phyloP scores from a whole-genome alignment of 2,113 vertebrate genomes.

The Rhinolophus ferrumequinum region DNA sequence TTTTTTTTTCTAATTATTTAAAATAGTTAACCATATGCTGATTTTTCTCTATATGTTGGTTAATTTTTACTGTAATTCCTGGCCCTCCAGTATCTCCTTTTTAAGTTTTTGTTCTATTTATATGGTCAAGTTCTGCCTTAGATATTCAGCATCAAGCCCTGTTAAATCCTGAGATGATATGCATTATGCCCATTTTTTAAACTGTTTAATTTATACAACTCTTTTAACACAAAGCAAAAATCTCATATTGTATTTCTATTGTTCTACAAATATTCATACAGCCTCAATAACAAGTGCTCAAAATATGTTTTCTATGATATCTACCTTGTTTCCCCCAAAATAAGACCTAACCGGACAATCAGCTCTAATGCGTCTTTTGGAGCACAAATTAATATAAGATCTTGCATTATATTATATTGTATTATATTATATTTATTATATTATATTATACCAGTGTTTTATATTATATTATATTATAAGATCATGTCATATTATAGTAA shows the following conservation, averaged over 20 bases:
- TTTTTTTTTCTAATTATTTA: not conserved
- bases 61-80: not conserved
- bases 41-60: not conserved
- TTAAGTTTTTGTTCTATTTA: not conserved
- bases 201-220: not conserved
- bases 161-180: not conserved
- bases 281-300: not conserved
- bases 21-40: not conserved
- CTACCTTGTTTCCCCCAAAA: not conserved
- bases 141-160: not conserved
- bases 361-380: no score
- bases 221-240: not conserved
- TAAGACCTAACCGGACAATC: no score
- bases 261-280: not conserved
- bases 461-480: not conserved
- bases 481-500: no score
- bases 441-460: not conserved
- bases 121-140: not conserved
- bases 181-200: not conserved
- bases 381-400: no score
- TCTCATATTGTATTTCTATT: not conserved
- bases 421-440: no score
- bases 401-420: no score
- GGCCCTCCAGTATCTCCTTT: not conserved
- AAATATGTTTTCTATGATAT: not conserved